A percentile compares a stretch with the other conserved stretches of the same genome.
Evolutionary conservation across 2,888 invertebrate genomes (phyloP).

Genomic region (Morpho achilles): DNA sequence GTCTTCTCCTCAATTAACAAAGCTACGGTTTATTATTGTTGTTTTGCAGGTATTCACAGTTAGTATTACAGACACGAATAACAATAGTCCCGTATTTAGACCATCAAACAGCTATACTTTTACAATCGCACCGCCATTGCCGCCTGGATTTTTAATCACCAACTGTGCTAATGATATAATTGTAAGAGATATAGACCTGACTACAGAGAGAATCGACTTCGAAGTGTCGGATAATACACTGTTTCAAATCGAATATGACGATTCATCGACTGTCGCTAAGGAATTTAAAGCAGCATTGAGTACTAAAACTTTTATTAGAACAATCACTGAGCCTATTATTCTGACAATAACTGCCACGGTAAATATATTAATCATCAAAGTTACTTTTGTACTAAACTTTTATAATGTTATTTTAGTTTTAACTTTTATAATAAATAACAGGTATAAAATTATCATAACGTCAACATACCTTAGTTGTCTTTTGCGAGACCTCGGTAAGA

Average conservation of each 20-base stretch:
- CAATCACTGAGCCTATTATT: constrained; percentile 48
- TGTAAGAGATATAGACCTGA: constrained; percentile 75
- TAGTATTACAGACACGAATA: constrained; percentile 70
- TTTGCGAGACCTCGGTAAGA: too few relatives aligned
- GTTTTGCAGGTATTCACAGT: constrained; percentile 57
- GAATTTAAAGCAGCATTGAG: constrained; percentile 53
- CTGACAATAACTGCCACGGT: constrained; percentile 62
- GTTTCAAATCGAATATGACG: constrained; percentile 55
- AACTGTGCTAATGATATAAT: constrained; percentile 58
- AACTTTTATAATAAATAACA: too few relatives aligned
- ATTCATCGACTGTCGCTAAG: constrained; percentile 41
- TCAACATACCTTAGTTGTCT: too few relatives aligned
- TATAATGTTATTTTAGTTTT: too few relatives aligned
- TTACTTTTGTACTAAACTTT: too few relatives aligned
- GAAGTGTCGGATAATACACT: constrained; percentile 52
- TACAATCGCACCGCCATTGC: constrained; percentile 66
- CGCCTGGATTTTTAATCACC: constrained; percentile 62
- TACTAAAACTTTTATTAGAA: constrained; percentile 54
- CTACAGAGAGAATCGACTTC: constrained; percentile 61
- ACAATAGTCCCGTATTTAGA: constrained; percentile 61
- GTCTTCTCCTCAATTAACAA: too few relatives aligned
- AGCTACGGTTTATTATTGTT: too few relatives aligned
- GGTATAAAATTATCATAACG: too few relatives aligned
- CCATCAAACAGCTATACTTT: constrained; percentile 47
- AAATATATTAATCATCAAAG: constrained; percentile 28